Base-by-base conservation (phyloP, 92 coral and sea anemone genomes). In the Palythoa grandis region DNA sequence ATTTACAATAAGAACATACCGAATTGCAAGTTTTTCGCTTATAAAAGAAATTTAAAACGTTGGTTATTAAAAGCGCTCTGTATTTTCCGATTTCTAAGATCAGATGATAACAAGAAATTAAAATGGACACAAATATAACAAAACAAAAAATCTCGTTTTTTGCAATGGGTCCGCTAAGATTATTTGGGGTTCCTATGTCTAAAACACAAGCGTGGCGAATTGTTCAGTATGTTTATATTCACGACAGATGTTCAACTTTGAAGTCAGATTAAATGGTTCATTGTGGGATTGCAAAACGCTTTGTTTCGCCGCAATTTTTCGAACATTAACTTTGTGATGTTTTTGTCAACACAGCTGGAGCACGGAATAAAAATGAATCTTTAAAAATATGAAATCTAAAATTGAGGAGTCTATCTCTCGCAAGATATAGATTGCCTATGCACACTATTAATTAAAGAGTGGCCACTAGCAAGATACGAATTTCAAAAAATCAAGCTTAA, bases 301-400 rank as follows among this genome's bases (percentile, higher is more conserved):
- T 90, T 86, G 83, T 86, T 77, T 63, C 87, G 85, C 86, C 76
- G 76, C 91, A 77, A 88, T 86, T 92, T 94, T 92, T 94, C 88
- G 77, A 84, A 84, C 92, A 90, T 91, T 94, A 94, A 94, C 91
- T 94, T 92, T 69, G 75, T 89, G 88, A 86, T 84, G 91, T 92
- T 83, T 91, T 52, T 83, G 95, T 93, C 76, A 92, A 92, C 88
- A 94, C 98, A 94, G 95, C 98, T 94, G 98, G 79, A 83, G 80
- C 61, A 65, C 52, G 68, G 83, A 88, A 84, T 89, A 77, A 63
- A 86, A 87, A 77, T 20, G 83, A 66, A 66, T 25, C 58, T 53
- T 67, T 38, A 43, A 74, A 83, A 82, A 75, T 53, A 69, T 76
- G n/a, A 74, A 90, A 69, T 72, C 73, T 76, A 82, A 89, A 84